Base-by-base conservation (phyloP, 2,888 invertebrate genomes). In the Nycteola revayana region DNA sequence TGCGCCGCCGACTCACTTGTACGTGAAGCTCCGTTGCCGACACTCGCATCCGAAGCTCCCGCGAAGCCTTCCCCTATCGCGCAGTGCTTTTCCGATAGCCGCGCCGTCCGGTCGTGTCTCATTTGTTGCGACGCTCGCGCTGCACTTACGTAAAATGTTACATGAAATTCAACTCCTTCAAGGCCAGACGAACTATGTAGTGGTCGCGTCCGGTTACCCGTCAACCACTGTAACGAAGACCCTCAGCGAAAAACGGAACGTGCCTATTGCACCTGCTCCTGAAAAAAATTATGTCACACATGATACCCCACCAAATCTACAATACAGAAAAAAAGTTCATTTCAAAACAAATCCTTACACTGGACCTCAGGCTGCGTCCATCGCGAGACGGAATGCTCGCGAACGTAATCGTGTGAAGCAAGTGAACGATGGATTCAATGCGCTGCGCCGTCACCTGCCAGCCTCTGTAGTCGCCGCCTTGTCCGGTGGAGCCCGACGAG, bases 401-500 rank as follows among this genome's bases (percentile, higher is more conserved):
- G 98, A 98, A 84, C 90, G 98, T 49, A 98, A 98, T 75, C 93
- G 98, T 50, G 98, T 98, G 42, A 97, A 97, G 78, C 97, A 97
- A 91, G 96, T 96, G 69, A 97, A 97, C 86, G 96, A 96, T 75
- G 97, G 97, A 44, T 97, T 97, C 75, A 95, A 96, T 32, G 96
- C 95, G 25, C 89, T 97, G 6, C 91, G 97, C 23, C 94, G 95
- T 60, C 96, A 97, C 81, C 93, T 97, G 61, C 97, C 97, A 0
- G 92, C 94, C 36, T 92, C 92, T 10, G 93, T 95, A 2, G 94
- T 95, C 23, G 93, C 94, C 39, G 93, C 93, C 0, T 72, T 94
- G 42, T 89, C 76, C 45, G 91, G 91, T 46, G 90, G 90, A 36
- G 91, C 92, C 4, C 91, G 94, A 7, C 90, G 95, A 30, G 94